Percentiles rank a stretch among this genome's conserved stretches.
These are phyloP conservation scores for Huso huso DNA, from an alignment of 2,797 vertebrate species.

Conservation along the genomic window DNA sequence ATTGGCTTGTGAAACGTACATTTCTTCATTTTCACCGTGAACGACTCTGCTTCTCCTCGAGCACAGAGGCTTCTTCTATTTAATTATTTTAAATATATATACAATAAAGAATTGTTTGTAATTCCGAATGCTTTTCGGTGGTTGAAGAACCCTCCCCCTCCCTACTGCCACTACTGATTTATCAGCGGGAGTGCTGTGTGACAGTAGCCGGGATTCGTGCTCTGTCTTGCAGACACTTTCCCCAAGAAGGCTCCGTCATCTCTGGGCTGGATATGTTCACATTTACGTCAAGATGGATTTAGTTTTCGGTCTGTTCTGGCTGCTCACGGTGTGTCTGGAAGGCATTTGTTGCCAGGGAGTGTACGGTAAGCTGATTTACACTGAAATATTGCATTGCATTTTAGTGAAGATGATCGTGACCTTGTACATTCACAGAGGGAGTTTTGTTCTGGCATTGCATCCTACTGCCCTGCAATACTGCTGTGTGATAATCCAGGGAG, in stretches of 20 bases:
- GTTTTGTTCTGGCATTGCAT: too few species aligned
- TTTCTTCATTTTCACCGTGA: constrained; percentile 16
- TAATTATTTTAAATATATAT: neutral
- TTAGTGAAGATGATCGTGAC: constrained; percentile 42
- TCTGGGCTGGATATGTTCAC: constrained; percentile 76
- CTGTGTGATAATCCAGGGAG: too few species aligned
- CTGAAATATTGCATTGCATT: constrained; percentile 9
- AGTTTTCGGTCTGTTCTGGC: constrained; percentile 73
- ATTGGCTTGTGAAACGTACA: constrained; percentile 37
- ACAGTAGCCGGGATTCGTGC: constrained; percentile 38
- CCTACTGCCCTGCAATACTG: too few species aligned
- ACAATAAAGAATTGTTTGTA: too few species aligned
- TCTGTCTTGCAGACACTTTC: constrained; percentile 32
- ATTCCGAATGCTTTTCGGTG: too few species aligned
- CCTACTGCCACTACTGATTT: constrained; percentile 1
- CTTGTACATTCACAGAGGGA: constrained; percentile 35
- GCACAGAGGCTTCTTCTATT: constrained; percentile 24
- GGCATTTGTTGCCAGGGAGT: constrained; percentile 80
- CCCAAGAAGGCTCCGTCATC: constrained; percentile 58
- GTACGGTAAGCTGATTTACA: constrained; percentile 72
- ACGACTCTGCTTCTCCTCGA: constrained; percentile 13
- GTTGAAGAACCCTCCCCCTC: constrained; percentile 8
- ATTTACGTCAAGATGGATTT: constrained; percentile 89
- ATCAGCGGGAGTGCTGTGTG: constrained; percentile 32
- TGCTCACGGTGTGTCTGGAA: constrained; percentile 76